These are phyloP conservation scores for Tragelaphus scriptus DNA, from an alignment of 2,113 vertebrate species.

Conservation along the genomic window DNA sequence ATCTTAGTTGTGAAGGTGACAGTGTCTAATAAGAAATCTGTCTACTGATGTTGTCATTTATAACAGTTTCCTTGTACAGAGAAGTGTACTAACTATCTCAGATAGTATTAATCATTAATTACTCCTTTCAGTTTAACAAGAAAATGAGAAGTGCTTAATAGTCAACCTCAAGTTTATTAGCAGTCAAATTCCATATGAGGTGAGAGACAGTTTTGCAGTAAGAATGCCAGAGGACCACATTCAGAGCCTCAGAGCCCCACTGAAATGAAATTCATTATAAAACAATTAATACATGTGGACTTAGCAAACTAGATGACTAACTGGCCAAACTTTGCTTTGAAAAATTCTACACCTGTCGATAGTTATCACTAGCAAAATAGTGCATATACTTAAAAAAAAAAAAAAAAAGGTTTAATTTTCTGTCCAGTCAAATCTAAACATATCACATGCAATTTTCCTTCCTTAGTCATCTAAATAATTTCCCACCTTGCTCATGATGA, in stretches of 20 bases:
- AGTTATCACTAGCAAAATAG: conserved; percentile 68
- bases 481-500: conserved; percentile 99
- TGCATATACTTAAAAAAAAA: conserved; percentile 33
- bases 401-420: conserved; percentile 77
- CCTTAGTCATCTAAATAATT: conserved; percentile 97
- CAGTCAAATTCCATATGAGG: not conserved
- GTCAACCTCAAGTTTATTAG: conserved; percentile 63
- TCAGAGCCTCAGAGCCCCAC: fast-evolving
- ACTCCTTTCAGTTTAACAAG: conserved; percentile 14
- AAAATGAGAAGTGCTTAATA: not conserved
- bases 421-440: conserved; percentile 81
- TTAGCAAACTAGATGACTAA: conserved; percentile 5
- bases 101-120: conserved; percentile 45
- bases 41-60: not conserved
- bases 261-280: conserved; percentile 49
- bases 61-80: not conserved
- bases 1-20: not conserved
- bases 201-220: not conserved
- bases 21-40: conserved; percentile 2
- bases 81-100: not conserved
- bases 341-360: conserved; percentile 72
- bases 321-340: conserved; percentile 18
- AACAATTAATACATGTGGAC: not conserved
- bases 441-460: conserved; percentile 87
- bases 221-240: not conserved